phyloP scores from a whole-genome alignment of 1,140 invertebrate genomes.

The Platorchestia sp. region DNA sequence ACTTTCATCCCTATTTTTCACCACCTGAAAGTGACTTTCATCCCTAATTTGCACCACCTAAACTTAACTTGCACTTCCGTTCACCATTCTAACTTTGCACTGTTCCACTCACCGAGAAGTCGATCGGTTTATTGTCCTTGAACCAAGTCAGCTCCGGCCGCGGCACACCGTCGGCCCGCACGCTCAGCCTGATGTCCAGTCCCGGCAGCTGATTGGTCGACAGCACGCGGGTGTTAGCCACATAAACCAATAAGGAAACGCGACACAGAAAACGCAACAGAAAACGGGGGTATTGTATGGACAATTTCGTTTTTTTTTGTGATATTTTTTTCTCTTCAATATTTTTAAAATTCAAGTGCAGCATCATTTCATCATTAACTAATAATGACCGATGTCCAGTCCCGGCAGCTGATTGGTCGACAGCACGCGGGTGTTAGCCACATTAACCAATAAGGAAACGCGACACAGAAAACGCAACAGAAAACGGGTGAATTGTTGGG shows the following conservation, averaged over 20 bases:
- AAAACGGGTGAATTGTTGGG: too few relatives aligned
- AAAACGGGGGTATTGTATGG: too few relatives aligned
- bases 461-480: too few relatives aligned
- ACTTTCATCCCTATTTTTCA: too few relatives aligned
- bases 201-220: slow-evolving; percentile 75
- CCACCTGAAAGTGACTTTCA: too few relatives aligned
- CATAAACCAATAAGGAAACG: not conserved
- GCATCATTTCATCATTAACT: too few relatives aligned
- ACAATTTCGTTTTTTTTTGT: not conserved
- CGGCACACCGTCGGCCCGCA: slow-evolving; percentile 87
- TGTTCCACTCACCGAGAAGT: slow-evolving; percentile 58
- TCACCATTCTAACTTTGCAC: too few relatives aligned
- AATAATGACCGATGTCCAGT: slow-evolving; percentile 86
- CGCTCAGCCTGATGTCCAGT: slow-evolving; percentile 85
- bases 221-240: not conserved
- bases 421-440: not conserved
- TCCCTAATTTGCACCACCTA: too few relatives aligned
- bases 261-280: too few relatives aligned
- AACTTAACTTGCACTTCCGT: too few relatives aligned
- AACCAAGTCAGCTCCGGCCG: slow-evolving; percentile 89
- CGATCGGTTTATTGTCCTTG: slow-evolving; percentile 80
- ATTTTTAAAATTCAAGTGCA: too few relatives aligned
- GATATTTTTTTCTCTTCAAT: too few relatives aligned
- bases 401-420: slow-evolving; percentile 75
- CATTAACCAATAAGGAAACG: not conserved